Evolutionary conservation across 1,140 invertebrate genomes (phyloP).

Genomic region (Dendroctonus valens): DNA sequence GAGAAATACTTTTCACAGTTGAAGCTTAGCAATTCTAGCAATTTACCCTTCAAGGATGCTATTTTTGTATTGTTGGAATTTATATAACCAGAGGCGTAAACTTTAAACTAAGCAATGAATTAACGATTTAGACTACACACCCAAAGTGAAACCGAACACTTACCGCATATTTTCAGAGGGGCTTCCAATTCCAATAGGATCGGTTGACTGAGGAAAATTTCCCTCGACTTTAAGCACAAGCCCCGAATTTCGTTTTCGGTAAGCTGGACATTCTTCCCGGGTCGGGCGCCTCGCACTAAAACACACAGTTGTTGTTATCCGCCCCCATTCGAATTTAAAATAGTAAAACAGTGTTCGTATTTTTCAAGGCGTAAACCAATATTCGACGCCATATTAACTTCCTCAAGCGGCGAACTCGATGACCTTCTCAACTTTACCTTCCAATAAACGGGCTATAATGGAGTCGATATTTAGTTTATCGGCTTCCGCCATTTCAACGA

Average conservation of each 20-base stretch:
- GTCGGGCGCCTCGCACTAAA: slow-evolving; percentile 91
- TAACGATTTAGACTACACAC: too few relatives aligned
- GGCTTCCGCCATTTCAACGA: slow-evolving; percentile 70
- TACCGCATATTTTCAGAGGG: slow-evolving; percentile 98
- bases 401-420: slow-evolving; percentile 6
- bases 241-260: slow-evolving; percentile 95
- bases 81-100: slow-evolving; percentile 13
- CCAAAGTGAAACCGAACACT: slow-evolving; percentile 46
- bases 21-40: background rate
- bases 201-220: slow-evolving; percentile 98
- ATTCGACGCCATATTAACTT: slow-evolving; percentile 39
- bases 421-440: slow-evolving; percentile 69
- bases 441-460: slow-evolving; percentile 90
- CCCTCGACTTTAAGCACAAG: slow-evolving; percentile 93
- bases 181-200: slow-evolving; percentile 97
- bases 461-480: slow-evolving; percentile 93
- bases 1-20: too few relatives aligned
- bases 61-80: slow-evolving; percentile 11
- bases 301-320: slow-evolving; percentile 36
- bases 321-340: slow-evolving; percentile 33
- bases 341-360: slow-evolving; percentile 35
- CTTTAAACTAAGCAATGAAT: background rate
- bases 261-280: slow-evolving; percentile 96
- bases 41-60: slow-evolving; percentile 17
- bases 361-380: slow-evolving; percentile 46